phyloP scores from a whole-genome alignment of 30 jellyfish, hydroid and myxozoan genomes.

The Aurelia aurita complex sp. Pacific region DNA sequence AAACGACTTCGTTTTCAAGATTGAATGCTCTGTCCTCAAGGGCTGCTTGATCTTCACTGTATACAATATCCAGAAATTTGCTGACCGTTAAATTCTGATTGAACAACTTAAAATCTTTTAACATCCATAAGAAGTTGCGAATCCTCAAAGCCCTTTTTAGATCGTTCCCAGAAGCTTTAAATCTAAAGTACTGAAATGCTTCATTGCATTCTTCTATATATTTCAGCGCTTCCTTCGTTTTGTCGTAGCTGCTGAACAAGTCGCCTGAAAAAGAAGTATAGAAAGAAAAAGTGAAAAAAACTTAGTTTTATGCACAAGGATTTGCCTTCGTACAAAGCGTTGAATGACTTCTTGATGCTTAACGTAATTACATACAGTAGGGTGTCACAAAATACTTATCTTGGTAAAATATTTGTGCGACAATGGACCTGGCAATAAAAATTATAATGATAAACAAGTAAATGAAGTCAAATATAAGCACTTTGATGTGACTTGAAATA shows the following conservation, averaged over 20 bases:
- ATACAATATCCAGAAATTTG: slow-evolving; percentile 43
- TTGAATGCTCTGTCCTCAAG: slow-evolving; percentile 57
- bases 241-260: slow-evolving; percentile 23
- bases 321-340: no score
- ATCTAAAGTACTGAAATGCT: slow-evolving; percentile 36
- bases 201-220: slow-evolving; percentile 53
- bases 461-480: no score
- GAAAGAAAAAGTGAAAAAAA: no score
- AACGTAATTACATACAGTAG: no score
- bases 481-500: no score
- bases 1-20: slow-evolving; percentile 61
- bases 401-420: no score
- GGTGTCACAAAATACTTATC: no score
- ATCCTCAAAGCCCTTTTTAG: slow-evolving; percentile 13
- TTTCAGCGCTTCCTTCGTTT: slow-evolving; percentile 52
- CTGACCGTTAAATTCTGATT: slow-evolving; percentile 49
- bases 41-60: slow-evolving; percentile 48
- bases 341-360: no score
- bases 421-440: no score
- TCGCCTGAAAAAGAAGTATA: slow-evolving; percentile 25
- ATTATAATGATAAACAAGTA: no score
- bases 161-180: neutral
- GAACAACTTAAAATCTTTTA: slow-evolving; percentile 64
- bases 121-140: slow-evolving; percentile 63
- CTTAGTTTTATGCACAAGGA: no score